A percentile compares a stretch with the other conserved stretches of the same genome.
phyloP scores from a whole-genome alignment of 2,113 vertebrate species.

The Manacus vitellinus region DNA sequence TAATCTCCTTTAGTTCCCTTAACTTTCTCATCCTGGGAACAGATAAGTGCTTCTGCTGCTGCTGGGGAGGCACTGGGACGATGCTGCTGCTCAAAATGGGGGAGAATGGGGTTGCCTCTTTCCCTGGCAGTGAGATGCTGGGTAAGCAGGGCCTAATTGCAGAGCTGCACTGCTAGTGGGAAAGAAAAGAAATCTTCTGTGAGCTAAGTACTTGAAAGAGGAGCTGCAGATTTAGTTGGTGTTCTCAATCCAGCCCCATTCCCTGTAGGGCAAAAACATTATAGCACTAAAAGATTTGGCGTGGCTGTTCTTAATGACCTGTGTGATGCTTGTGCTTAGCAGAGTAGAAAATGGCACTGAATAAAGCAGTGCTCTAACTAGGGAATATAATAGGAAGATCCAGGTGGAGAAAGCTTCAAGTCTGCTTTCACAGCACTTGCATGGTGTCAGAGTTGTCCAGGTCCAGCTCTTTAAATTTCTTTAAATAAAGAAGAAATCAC shows the following conservation, averaged over 20 bases:
- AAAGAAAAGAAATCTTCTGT: background rate
- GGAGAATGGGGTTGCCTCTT: background rate
- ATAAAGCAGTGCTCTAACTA: background rate
- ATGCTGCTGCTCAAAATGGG: background rate
- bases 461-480: background rate
- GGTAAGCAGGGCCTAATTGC: background rate
- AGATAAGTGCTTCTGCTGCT: background rate
- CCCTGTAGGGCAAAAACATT: fast-evolving
- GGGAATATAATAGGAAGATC: background rate
- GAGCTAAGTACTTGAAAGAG: background rate
- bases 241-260: background rate
- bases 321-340: background rate
- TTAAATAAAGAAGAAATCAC: background rate
- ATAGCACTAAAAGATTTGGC: background rate
- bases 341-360: background rate
- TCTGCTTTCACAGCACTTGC: background rate
- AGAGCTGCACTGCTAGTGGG: background rate
- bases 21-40: background rate
- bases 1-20: background rate
- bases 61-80: background rate
- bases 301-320: background rate
- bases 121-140: background rate
- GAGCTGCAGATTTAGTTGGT: background rate
- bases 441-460: background rate
- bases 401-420: background rate